Conservation (phyloP, 1,140 invertebrate species). For the Phymastichus coffea region DNA sequence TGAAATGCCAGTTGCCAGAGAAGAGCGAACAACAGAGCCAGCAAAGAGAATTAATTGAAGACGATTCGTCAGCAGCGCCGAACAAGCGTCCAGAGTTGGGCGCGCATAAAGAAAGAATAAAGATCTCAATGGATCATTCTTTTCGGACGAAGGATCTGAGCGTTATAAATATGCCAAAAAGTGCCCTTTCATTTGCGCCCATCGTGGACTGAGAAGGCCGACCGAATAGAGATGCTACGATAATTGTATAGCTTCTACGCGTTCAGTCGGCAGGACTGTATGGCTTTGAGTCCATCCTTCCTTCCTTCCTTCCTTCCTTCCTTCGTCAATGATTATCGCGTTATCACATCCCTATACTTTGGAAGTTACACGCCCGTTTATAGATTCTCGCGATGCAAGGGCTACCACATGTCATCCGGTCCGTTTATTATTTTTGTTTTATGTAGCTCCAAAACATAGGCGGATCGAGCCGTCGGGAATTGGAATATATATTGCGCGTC, state of each 20-base stretch:
- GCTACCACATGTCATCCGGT: neutral
- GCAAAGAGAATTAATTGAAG: neutral
- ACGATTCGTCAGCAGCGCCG: neutral
- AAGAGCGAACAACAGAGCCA: neutral
- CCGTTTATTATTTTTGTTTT: constrained; percentile 5
- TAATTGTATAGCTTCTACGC: constrained; percentile 29
- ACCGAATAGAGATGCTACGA: constrained; percentile 37
- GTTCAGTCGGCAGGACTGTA: neutral
- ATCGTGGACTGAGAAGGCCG: no score
- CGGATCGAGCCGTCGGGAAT: no score
- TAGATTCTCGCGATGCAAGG: no score
- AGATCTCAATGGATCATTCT: neutral
- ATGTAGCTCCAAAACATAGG: no score
- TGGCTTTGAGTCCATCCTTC: neutral
- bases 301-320: neutral
- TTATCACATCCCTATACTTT: neutral
- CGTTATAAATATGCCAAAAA: constrained; percentile 21
- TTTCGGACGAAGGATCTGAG: no score
- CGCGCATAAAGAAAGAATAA: neutral
- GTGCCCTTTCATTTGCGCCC: no score
- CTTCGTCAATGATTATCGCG: constrained; percentile 6
- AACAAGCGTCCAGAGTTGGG: neutral
- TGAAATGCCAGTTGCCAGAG: no score
- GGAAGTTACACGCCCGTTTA: neutral
- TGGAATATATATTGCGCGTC: no score